Evolutionary conservation across 2,888 invertebrate species (phyloP), one percentile per base, ranked within the genome.

Genomic region (Mythimna albipuncta): DNA sequence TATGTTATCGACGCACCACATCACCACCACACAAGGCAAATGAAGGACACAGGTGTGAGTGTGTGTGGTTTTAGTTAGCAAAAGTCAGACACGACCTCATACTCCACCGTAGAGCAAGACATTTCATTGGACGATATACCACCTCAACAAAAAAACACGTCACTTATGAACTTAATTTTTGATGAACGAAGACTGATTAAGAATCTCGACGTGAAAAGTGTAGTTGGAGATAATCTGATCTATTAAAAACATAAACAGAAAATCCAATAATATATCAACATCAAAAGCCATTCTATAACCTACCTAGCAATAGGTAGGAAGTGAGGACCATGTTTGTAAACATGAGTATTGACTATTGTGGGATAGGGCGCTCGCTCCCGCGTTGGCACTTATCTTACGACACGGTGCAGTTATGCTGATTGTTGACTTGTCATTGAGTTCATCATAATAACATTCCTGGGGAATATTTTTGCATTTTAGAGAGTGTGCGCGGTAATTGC

Each of bases 291-390:
- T 32, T 32, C 32, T 32, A 32, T 52, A 52, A n/a, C 26, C 26
- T 26, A 26, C 26, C 26, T 16, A 65, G 26, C 54, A 68, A 47
- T 44, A 57, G 21, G n/a, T 21, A 54, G n/a, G 55, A 54, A 69
- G 50, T 16, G 52, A 59, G 16, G 16, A n/a, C 2, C n/a, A 41
- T 69, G 61, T 82, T 78, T 74, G 70, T 74, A 78, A 81, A 81
- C 52, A 81, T 0, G 26, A 21, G 64, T 65, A 78, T 78, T 81
- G 80, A 26, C 26, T 32, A 32, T 32, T 32, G 32, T 81, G 74
- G 16, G 61, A n/a, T 21, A 50, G 69, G 44, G n/a, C 64, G 64
- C 59, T 21, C 19, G 32, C 50, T 58, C 55, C 16, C 32, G 26
- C 16, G 32, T 50, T 58, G 41, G 9, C n/a, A n/a, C 26, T 70